Percentiles rank a stretch among this genome's conserved stretches.
phyloP scores from a whole-genome alignment of 1,140 invertebrate genomes.

The Gonatopus flavifemur region DNA sequence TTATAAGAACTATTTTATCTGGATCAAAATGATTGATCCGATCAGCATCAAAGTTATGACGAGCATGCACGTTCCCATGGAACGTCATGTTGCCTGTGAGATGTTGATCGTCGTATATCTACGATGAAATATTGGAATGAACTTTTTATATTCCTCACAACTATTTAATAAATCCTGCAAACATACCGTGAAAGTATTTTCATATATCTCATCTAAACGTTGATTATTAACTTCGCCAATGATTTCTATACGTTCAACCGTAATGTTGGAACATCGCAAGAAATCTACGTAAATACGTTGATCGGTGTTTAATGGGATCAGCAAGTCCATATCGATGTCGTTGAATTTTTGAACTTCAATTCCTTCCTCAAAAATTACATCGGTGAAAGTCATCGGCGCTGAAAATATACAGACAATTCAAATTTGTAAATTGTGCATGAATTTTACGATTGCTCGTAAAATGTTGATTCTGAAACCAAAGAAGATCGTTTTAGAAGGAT shows the following conservation, averaged over 20 bases:
- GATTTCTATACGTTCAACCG: slow-evolving; percentile 21
- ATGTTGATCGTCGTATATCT: slow-evolving; percentile 34
- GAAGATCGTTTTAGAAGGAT: too few relatives aligned
- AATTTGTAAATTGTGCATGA: too few relatives aligned
- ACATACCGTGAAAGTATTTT: slow-evolving; percentile 41
- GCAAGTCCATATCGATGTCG: slow-evolving; percentile 18
- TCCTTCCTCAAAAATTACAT: slow-evolving; percentile 27
- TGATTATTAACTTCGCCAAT: slow-evolving; percentile 28
- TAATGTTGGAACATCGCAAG: slow-evolving; percentile 21
- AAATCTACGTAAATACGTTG: slow-evolving; percentile 17
- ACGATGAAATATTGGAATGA: slow-evolving; percentile 3
- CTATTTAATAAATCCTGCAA: slow-evolving; percentile 2
- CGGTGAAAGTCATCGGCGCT: slow-evolving; percentile 24
- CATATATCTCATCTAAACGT: slow-evolving; percentile 26
- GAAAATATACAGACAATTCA: neutral
- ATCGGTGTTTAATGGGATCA: slow-evolving; percentile 28
- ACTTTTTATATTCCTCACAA: neutral
- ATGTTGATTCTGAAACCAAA: slow-evolving; percentile 5
- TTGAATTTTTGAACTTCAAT: slow-evolving; percentile 30
- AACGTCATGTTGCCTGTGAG: slow-evolving; percentile 36
- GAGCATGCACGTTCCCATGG: slow-evolving; percentile 21
- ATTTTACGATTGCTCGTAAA: too few relatives aligned
- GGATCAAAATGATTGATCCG: slow-evolving; percentile 34
- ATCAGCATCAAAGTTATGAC: slow-evolving; percentile 27
- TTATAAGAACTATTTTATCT: slow-evolving; percentile 21